phyloP scores from a whole-genome alignment of 2,113 vertebrate genomes.

The Centrocercus urophasianus region DNA sequence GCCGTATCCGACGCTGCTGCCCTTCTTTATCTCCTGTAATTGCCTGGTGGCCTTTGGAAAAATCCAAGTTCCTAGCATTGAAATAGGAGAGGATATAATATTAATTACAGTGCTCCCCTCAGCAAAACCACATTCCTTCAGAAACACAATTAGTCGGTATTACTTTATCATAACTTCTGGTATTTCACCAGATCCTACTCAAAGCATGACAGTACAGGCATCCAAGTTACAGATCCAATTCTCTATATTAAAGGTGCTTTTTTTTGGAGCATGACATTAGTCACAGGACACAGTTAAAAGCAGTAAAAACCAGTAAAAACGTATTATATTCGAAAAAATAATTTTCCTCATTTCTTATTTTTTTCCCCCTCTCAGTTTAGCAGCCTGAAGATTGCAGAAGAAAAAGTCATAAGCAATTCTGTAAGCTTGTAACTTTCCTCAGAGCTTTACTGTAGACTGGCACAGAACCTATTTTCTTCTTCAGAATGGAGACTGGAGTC shows the following conservation, averaged over 20 bases:
- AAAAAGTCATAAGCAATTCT: background rate
- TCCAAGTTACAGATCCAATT: background rate
- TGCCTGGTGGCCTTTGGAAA: constrained; percentile 97
- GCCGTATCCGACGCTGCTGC: constrained; percentile 85
- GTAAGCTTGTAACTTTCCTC: background rate
- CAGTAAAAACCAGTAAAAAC: background rate
- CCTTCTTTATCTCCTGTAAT: constrained; percentile 90
- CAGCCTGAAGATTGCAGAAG: background rate
- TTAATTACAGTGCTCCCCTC: background rate
- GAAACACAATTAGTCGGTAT: background rate
- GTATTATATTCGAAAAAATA: background rate
- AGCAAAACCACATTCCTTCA: background rate
- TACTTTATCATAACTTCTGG: background rate
- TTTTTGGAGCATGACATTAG: background rate
- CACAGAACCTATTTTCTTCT: background rate
- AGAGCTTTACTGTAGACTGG: background rate
- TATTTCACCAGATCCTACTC: background rate
- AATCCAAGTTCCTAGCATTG: constrained; percentile 91
- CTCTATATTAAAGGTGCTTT: background rate
- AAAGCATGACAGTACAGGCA: background rate
- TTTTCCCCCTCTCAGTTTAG: background rate
- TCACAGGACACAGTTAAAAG: background rate
- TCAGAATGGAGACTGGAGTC: background rate
- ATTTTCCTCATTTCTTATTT: background rate
- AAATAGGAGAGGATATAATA: background rate